A percentile compares a stretch with the other conserved stretches of the same genome.
Conservation (phyloP, 2,113 vertebrate species). For the Petromus typicus region DNA sequence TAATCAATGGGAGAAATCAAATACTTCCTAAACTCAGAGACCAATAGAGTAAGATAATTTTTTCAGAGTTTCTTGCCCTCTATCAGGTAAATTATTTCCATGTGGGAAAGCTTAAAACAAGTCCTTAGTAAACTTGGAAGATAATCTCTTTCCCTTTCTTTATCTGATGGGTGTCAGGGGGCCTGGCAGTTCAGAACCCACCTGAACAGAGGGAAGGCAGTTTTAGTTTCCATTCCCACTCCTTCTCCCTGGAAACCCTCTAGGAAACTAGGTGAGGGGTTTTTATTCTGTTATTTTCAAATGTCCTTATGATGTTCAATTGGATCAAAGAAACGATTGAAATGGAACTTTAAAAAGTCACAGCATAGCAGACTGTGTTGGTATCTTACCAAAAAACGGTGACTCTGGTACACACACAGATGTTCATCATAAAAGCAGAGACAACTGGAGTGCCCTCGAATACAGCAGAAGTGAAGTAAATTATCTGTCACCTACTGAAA, state of each 20-base stretch:
- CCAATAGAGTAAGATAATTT: not conserved
- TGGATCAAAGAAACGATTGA: not conserved
- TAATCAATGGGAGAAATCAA: not conserved
- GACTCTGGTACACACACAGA: not conserved
- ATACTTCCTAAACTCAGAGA: not conserved
- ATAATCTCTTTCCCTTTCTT: not conserved
- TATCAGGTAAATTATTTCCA: constrained; percentile 43
- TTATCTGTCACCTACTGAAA: not conserved
- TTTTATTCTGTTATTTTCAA: not conserved
- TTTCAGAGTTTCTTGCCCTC: constrained; percentile 5
- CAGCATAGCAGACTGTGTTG: not conserved
- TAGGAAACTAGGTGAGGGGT: not conserved
- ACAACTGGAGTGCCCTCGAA: not conserved
- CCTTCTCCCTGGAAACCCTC: not conserved
- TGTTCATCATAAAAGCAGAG: not conserved
- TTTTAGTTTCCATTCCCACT: not conserved
- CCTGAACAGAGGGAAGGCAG: not conserved
- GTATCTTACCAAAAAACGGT: not conserved
- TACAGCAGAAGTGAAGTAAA: not conserved
- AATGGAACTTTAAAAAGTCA: not conserved
- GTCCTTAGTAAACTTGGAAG: not conserved
- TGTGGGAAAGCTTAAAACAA: not conserved
- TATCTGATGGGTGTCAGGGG: not conserved
- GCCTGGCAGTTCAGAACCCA: not conserved
- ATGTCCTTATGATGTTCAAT: not conserved